A percentile compares a stretch with the other conserved stretches of the same genome.
Conservation (phyloP, 2,888 invertebrate genomes). For the Amblyteles armatorius region DNA sequence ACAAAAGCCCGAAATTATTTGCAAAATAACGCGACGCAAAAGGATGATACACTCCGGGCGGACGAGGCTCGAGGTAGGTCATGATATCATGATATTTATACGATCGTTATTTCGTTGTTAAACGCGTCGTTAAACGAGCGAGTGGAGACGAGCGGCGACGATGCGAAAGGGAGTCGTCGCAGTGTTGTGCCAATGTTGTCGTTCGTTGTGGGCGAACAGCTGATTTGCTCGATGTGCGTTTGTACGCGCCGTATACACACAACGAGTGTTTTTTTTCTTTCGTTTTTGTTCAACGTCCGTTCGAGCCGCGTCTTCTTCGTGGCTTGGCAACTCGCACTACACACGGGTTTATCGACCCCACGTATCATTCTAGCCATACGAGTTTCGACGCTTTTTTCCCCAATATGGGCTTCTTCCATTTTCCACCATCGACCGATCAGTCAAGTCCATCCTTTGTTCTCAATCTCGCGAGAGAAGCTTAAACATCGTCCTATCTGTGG, state of each 20-base stretch:
- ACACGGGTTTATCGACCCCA: conserved; percentile 64
- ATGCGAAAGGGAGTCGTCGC: conserved; percentile 16
- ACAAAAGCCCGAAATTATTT: conserved; percentile 69
- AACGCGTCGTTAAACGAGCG: conserved; percentile 16
- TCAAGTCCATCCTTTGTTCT: conserved; percentile 79
- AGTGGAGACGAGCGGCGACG: neutral
- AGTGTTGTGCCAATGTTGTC: conserved; percentile 81
- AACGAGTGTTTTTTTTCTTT: conserved; percentile 43
- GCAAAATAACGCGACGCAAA: conserved; percentile 85
- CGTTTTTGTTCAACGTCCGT: conserved; percentile 45
- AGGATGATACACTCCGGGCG: conserved; percentile 85
- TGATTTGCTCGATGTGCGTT: conserved; percentile 76
- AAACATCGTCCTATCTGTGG: conserved; percentile 42
- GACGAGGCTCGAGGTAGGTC: conserved; percentile 84
- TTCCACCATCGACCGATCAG: conserved; percentile 76
- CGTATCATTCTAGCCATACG: conserved; percentile 21
- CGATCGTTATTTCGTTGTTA: conserved; percentile 61
- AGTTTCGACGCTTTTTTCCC: conserved; percentile 28
- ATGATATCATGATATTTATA: conserved; percentile 69
- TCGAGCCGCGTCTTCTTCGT: conserved; percentile 22
- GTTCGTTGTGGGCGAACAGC: conserved; percentile 82
- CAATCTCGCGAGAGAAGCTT: conserved; percentile 34
- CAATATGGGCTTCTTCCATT: conserved; percentile 70
- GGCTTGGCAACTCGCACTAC: conserved; percentile 63
- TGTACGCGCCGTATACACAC: conserved; percentile 64